These are phyloP conservation scores for Drosophila takahashii DNA, from an alignment of 1,140 invertebrate genomes.

Conservation along the genomic window DNA sequence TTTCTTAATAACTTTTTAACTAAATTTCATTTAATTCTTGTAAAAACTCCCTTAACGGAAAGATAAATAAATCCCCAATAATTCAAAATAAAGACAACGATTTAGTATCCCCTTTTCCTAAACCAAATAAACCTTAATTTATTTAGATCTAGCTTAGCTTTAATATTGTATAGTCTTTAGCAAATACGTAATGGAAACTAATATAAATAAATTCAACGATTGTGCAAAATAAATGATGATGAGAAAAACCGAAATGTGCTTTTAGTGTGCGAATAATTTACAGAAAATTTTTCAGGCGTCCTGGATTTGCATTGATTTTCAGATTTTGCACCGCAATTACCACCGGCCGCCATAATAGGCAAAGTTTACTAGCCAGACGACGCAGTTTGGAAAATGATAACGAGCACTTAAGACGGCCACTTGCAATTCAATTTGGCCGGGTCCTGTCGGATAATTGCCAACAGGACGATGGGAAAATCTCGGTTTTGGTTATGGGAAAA, in stretches of 20 bases:
- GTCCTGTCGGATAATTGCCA: slow-evolving; percentile 38
- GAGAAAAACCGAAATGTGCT: slow-evolving; percentile 11
- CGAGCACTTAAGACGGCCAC: slow-evolving; percentile 57
- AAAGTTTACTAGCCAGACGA: slow-evolving; percentile 37
- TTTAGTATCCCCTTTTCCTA: not conserved
- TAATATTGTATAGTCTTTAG: slow-evolving; percentile 34
- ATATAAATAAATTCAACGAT: slow-evolving; percentile 36
- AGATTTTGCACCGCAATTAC: slow-evolving; percentile 29
- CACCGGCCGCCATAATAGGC: slow-evolving; percentile 44
- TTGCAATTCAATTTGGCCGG: slow-evolving; percentile 66
- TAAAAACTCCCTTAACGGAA: too few relatives aligned
- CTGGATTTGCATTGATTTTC: slow-evolving; percentile 42
- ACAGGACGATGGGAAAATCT: slow-evolving; percentile 38
- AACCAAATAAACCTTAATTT: slow-evolving; percentile 1
- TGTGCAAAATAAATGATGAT: slow-evolving; percentile 56
- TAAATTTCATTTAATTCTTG: not conserved
- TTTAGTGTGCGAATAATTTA: slow-evolving; percentile 33
- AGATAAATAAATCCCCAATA: not conserved
- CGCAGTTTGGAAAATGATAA: slow-evolving; percentile 58
- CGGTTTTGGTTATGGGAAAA: slow-evolving; percentile 3
- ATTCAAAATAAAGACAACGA: not conserved
- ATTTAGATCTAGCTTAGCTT: slow-evolving; percentile 34
- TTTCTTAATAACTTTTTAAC: too few relatives aligned
- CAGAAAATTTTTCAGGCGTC: not conserved
- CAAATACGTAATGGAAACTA: slow-evolving; percentile 42